Percentiles rank a stretch among this genome's conserved stretches.
These are phyloP conservation scores for Loriculus beryllinus DNA, from an alignment of 2,797 vertebrate species.

Conservation along the genomic window DNA sequence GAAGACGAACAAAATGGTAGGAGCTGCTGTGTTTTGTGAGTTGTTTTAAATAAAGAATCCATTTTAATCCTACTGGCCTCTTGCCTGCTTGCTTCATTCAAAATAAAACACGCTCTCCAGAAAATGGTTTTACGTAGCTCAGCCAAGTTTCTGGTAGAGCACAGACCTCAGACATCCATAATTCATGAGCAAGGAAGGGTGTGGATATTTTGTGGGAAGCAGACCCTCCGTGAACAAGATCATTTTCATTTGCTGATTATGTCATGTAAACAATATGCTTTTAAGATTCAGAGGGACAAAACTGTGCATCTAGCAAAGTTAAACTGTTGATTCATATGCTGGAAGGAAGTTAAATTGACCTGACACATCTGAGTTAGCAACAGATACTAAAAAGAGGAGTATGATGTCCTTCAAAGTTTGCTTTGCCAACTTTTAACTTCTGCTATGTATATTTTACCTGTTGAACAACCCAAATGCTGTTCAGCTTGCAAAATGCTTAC, in stretches of 20 bases:
- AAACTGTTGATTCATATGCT: not conserved
- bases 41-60: conserved; percentile 61
- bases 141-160: conserved; percentile 61
- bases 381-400: not conserved
- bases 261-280: conserved; percentile 43
- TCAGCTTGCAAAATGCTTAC: not conserved
- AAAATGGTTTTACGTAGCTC: conserved; percentile 42
- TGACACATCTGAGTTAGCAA: not conserved
- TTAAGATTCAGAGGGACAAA: conserved; percentile 30
- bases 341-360: conserved; percentile 8
- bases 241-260: conserved; percentile 61
- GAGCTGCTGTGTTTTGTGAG: conserved; percentile 33
- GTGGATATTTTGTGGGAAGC: conserved; percentile 57
- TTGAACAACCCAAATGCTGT: not conserved
- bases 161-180: conserved; percentile 57
- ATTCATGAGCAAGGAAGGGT: conserved; percentile 59
- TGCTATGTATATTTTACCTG: not conserved
- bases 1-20: not conserved
- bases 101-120: conserved; percentile 51
- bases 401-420: not conserved
- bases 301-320: conserved; percentile 7
- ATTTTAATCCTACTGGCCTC: conserved; percentile 59
- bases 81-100: conserved; percentile 56
- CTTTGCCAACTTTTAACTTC: not conserved
- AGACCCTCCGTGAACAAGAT: conserved; percentile 42